Conservation (phyloP, 2,797 vertebrate species). For the Cercopithecus diana region DNA sequence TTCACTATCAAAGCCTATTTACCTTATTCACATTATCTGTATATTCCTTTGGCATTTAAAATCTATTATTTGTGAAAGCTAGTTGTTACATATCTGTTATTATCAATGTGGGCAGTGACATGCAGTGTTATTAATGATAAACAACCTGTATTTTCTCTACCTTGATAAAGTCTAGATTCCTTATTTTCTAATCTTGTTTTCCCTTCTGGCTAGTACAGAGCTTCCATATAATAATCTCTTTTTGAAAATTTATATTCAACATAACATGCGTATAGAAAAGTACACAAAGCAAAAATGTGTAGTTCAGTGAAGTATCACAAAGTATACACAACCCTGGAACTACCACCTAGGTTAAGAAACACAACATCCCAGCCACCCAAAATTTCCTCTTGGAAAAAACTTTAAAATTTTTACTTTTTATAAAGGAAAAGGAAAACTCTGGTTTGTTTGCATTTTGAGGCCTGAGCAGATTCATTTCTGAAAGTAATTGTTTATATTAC, state of each 20-base stretch:
- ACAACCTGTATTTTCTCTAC: background rate
- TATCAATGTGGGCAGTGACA: background rate
- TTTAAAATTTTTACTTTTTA: background rate
- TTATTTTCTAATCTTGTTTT: slow-evolving; percentile 43
- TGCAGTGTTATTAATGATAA: background rate
- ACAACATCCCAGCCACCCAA: background rate
- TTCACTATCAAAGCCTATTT: background rate
- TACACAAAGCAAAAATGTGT: background rate
- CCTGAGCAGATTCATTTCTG: background rate
- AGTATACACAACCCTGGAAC: background rate
- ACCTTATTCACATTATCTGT: background rate
- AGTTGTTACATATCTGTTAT: background rate
- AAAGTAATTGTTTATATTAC: background rate
- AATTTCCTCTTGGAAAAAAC: background rate
- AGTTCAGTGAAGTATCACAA: background rate
- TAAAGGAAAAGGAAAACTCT: background rate
- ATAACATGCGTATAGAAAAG: background rate
- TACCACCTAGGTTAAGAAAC: background rate
- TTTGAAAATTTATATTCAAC: background rate
- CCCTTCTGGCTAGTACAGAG: background rate
- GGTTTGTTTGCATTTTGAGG: slow-evolving; percentile 5
- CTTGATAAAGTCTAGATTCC: slow-evolving; percentile 32
- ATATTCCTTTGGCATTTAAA: background rate
- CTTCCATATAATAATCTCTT: background rate
- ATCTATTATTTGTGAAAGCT: background rate